Evolutionary conservation across 1,140 invertebrate species (phyloP), one percentile per base, ranked within the genome.

Genomic region (Akabosia matsudoensis): DNA sequence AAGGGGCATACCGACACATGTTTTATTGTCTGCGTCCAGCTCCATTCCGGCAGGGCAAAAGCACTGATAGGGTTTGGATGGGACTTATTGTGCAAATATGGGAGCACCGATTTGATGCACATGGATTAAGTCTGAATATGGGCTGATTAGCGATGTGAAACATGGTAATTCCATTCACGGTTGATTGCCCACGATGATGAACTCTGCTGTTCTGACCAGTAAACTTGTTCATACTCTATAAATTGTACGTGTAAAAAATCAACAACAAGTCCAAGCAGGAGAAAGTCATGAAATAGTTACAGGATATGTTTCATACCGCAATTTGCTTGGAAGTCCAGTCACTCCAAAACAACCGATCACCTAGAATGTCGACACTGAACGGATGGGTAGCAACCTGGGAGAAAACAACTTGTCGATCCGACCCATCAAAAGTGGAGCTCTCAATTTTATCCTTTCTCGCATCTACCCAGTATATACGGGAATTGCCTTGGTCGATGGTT

Each of bases 381-480:
- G 95, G 94, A 85, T 94, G 91, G 16, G 79, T 82, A 0, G 80
- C 61, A 13, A 56, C 24, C 76, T 82, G 51, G 75, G 79, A 76
- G 64, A 83, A 28, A 70, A 83, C 30, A 18, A 80, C 28, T 72
- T 76, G 76, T 22, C 94, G 88, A 64, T 89, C 89, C 33, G 88
- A 88, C 34, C 95, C 95, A 85, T 96, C 90, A 13, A 95, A 87
- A 82, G 92, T 90, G 26, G 91, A 90, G 82, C 90, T 92, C 83
- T 95, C 93, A 74, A 98, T 92, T 30, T 88, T 91, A 78, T 92
- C 90, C 0, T 89, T 90, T 0, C 90, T 89, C 13, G 91, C 90
- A 82, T 97, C 94, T 0, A 92, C 95, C 95, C 93, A 97, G 83
- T 94, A 94, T n/a, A 94, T 87, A 89, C 91, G 82, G 26, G 24